Percentiles rank a stretch among this genome's conserved stretches.
Conservation (phyloP, 2,797 vertebrate species). For the Emys orbicularis region DNA sequence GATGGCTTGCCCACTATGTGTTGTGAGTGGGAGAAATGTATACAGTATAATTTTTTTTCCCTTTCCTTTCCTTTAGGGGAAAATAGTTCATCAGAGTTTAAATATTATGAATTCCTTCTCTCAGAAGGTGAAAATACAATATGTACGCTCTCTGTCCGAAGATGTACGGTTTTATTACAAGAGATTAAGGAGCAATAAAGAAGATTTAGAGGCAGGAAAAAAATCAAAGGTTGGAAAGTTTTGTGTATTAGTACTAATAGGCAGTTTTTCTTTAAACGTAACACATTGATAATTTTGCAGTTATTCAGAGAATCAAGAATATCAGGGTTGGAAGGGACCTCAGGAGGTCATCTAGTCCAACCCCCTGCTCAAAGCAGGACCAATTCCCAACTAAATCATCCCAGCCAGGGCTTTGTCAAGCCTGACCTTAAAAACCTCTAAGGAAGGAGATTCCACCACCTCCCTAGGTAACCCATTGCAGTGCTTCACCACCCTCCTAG, state of each 20-base stretch:
- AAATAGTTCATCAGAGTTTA: conserved; percentile 95
- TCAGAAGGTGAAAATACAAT: conserved; percentile 95
- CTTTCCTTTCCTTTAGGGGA: conserved; percentile 86
- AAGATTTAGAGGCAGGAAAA: conserved; percentile 94
- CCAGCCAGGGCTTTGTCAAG: too few relatives aligned
- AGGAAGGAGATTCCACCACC: too few relatives aligned
- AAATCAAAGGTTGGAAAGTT: conserved; percentile 91
- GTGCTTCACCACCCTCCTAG: too few relatives aligned
- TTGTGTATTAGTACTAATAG: conserved; percentile 24
- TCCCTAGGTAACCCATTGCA: too few relatives aligned
- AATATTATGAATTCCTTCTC: conserved; percentile 97
- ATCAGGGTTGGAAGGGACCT: too few relatives aligned
- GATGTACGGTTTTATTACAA: conserved; percentile 96
- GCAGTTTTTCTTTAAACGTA: neutral
- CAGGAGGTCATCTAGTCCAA: too few relatives aligned
- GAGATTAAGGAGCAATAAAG: conserved; percentile 92
- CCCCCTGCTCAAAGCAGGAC: too few relatives aligned
- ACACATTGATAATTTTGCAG: neutral
- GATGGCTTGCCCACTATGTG: neutral
- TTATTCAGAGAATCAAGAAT: neutral
- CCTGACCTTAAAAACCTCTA: too few relatives aligned
- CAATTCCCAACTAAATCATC: too few relatives aligned
- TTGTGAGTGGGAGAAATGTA: conserved; percentile 8
- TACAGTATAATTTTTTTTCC: conserved; percentile 8
- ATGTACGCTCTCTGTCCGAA: conserved; percentile 93